Percentiles rank a stretch among this genome's conserved stretches.
These are phyloP conservation scores for human (Homo sapiens) DNA, from an alignment of 2,113 vertebrate species.

Conservation along the genomic window GRCh38 chr18:3103001-3103500, in stretches of 20 bases:
- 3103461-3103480: background rate
- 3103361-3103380: slow-evolving; percentile 23
- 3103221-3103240: background rate
- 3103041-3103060: background rate
- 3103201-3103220: slow-evolving; percentile 20
- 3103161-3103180: background rate
- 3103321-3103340: slow-evolving; percentile 45
- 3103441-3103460: background rate
- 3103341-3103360: background rate
- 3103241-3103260: background rate
- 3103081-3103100: background rate
- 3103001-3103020: background rate
- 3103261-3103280: background rate
- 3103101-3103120: background rate
- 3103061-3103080: background rate
- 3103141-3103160: background rate
- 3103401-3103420: slow-evolving; percentile 6
- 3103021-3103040: background rate
- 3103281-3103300: background rate
- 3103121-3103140: background rate
- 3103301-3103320: background rate
- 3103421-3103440: background rate
- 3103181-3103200: slow-evolving; percentile 10
- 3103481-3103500: background rate
- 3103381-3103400: background rate